Base-by-base conservation (phyloP, 1,140 invertebrate species). In the Brachionus sp. region DNA sequence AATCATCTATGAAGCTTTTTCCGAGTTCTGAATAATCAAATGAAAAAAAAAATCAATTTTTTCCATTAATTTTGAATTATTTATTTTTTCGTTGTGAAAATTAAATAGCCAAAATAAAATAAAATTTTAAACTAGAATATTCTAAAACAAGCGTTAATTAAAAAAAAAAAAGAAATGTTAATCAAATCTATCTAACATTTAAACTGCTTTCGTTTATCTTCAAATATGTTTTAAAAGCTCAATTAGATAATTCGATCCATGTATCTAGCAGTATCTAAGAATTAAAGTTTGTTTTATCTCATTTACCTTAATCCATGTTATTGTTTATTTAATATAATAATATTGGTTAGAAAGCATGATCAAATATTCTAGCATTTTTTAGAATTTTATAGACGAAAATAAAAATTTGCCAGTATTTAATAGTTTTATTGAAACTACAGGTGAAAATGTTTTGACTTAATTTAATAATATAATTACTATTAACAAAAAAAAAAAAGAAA, bases 401-500 rank as follows among this genome's bases (percentile, higher is more conserved):
- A 42, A 10, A 57, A 16, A 19, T 5, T 10, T 57, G 3, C 29
- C 29, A 29, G 29, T 57, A 10, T 35, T 68, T 68, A 68, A 68
- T 33, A 37, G 64, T 68, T 68, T 46, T 68, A 68, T 68, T 35
- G 25, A 68, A 68, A 57, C 50, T 57, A 57, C n/a, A 57, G 50
- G 50, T 57, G 50, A 57, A 23, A 57, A 23, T 57, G 16, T 57
- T 19, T 19, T 16, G 50, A 57, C 9, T 33, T 68, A 68, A 37
- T 33, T 68, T 33, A 35, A 68, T 23, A 68, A 37, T 5, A 68
- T 5, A 46, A 46, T 46, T 13, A 13, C 5, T 1, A 46, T 35
- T 37, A 29, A 68, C 12, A 68, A 12, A 64, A 64, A 25, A 64
- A 64, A 64, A 39, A 70, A 13, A 33, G 2, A 68, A 9, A 70